These are phyloP conservation scores for Drosophila subpulchrella DNA, from an alignment of 1,140 invertebrate species.

Conservation along the genomic window DNA sequence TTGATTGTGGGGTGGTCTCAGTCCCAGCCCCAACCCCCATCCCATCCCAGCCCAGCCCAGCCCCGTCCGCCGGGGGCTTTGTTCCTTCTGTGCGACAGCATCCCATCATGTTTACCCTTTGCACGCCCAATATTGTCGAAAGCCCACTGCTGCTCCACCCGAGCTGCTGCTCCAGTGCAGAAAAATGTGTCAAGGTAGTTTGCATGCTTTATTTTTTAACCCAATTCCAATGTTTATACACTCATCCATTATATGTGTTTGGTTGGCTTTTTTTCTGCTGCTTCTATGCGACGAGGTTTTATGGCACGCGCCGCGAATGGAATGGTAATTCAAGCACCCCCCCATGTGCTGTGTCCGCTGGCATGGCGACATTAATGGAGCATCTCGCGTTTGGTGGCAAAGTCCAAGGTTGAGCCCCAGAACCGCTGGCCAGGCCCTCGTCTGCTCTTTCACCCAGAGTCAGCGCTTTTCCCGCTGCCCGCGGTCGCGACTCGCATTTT, in stretches of 20 bases:
- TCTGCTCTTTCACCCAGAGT: conserved; percentile 2
- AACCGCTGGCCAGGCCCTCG: neutral
- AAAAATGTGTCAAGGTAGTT: conserved; percentile 77
- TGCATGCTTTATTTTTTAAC: conserved; percentile 79
- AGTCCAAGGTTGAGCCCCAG: conserved; percentile 68
- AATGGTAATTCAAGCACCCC: conserved; percentile 31
- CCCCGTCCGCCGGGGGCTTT: neutral
- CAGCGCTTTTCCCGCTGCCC: conserved; percentile 8
- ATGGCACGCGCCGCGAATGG: conserved; percentile 28
- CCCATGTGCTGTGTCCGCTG: conserved; percentile 23
- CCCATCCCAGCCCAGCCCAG: no score
- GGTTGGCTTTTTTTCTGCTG: conserved; percentile 25
- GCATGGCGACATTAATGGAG: conserved; percentile 55
- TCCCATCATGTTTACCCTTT: conserved; percentile 16
- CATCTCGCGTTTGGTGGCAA: conserved; percentile 59
- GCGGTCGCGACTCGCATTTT: neutral
- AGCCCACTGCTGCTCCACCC: conserved; percentile 11
- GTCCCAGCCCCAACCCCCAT: no score
- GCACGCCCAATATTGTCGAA: conserved; percentile 34
- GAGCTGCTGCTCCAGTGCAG: neutral
- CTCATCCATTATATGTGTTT: conserved; percentile 19
- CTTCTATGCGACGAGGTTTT: conserved; percentile 12
- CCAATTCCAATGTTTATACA: conserved; percentile 57
- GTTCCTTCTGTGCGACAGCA: neutral
- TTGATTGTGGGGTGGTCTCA: conserved; percentile 20